A percentile compares a stretch with the other conserved stretches of the same genome.
These are phyloP conservation scores for Margarornis squamiger DNA, from an alignment of 2,797 vertebrate genomes.

Conservation along the genomic window DNA sequence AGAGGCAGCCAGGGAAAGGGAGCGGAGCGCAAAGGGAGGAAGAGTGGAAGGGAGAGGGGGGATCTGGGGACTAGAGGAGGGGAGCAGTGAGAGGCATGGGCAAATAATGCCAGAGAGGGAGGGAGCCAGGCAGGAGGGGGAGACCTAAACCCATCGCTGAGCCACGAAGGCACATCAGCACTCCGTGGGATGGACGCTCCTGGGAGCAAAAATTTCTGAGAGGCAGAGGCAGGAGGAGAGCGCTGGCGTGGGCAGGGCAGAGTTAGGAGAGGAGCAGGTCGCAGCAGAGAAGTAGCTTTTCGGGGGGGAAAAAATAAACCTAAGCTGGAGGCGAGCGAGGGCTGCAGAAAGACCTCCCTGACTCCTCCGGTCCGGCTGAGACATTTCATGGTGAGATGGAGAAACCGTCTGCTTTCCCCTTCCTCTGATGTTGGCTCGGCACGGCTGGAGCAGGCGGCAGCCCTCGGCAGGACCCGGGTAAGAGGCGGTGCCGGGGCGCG, in stretches of 20 bases:
- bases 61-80: not conserved
- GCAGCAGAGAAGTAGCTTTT: conserved; percentile 11
- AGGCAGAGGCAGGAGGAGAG: conserved; percentile 56
- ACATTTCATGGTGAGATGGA: conserved; percentile 37
- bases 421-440: conserved; percentile 51
- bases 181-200: conserved; percentile 60
- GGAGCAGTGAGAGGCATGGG: not conserved
- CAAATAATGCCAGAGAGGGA: not conserved
- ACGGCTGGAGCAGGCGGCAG: conserved; percentile 43
- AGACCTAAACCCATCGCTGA: conserved; percentile 1
- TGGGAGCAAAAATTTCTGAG: conserved; percentile 49
- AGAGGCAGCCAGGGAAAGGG: conserved; percentile 47
- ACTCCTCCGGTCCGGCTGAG: not conserved
- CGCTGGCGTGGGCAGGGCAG: conserved; percentile 59
- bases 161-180: conserved; percentile 13
- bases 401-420: not conserved
- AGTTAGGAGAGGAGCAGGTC: conserved; percentile 61
- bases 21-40: conserved; percentile 13
- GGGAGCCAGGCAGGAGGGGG: conserved; percentile 6
- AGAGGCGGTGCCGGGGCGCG: conserved; percentile 27
- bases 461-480: conserved; percentile 62
- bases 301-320: not conserved
- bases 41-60: conserved; percentile 28
- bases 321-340: not conserved
- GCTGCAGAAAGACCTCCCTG: conserved; percentile 15